Base-by-base conservation (phyloP, 2,888 invertebrate genomes). In the Aporophyla lueneburgensis region DNA sequence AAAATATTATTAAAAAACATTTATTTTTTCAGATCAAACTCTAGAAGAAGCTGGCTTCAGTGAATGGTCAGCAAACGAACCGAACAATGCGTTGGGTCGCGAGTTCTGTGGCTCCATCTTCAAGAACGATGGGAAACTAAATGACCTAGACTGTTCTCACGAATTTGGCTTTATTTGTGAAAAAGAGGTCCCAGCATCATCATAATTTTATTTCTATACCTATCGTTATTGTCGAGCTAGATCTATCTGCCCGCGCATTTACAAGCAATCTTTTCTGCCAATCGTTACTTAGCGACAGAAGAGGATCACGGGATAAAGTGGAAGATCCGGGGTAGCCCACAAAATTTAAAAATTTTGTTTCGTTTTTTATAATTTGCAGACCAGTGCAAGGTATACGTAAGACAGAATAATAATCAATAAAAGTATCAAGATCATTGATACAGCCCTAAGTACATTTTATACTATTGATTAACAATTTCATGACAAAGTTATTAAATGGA, bases 51-150 rank as follows among this genome's bases (percentile, higher is more conserved):
- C 95, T 0, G 95, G 95, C 0, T 95, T 84, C 89, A 85, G 74
- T 24, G 76, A 79, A 12, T 95, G 95, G 95, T 85, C 93, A 0
- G 86, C 84, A 0, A 88, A 92, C 43, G 95, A 95, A 63, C 95
- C 95, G 0, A 95, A 95, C 86, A 95, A 95, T 78, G 67, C 80
- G 0, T 4, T 43, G 0, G 24, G 43, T 0, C 83, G 82, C 0
- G 95, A 95, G 62, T 89, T 91, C 78, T 95, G 95, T 70, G 95
- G 94, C 3, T 86, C 91, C 0, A 76, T 95, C 33, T 94, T 93
- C 78, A 87, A 75, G 10, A 91, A 89, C 78, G 85, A 94, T 27
- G 95, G 93, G 0, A 92, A 92, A 65, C 88, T 93, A 7, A 95
- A 95, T 70, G 95, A 95, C 75, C 83, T 92, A 0, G 82, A 88